Evolutionary conservation across 1,140 invertebrate genomes (phyloP).

Genomic region (Hormaphis cornu): DNA sequence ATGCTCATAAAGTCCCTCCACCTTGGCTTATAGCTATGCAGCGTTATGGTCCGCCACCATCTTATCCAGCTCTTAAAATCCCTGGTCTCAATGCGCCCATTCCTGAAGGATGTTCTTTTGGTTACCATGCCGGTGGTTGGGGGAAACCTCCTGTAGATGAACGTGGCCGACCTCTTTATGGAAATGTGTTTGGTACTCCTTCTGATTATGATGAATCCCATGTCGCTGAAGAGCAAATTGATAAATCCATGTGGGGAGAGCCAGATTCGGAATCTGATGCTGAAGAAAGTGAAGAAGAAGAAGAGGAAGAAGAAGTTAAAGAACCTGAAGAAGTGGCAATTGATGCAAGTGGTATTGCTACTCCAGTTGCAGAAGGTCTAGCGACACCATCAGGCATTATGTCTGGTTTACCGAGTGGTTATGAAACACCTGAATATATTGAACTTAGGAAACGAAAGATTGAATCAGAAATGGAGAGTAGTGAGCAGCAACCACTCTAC

Average conservation of each 20-base stretch:
- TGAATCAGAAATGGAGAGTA: constrained; percentile 91
- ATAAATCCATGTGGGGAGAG: constrained; percentile 92
- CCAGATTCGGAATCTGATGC: constrained; percentile 91
- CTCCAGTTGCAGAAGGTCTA: constrained; percentile 69
- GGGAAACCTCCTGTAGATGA: constrained; percentile 99
- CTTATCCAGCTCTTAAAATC: constrained; percentile 97
- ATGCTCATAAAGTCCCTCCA: constrained; percentile 77
- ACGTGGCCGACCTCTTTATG: constrained; percentile 92
- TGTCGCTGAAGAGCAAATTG: constrained; percentile 80
- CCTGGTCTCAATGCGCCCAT: constrained; percentile 86
- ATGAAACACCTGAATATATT: constrained; percentile 97
- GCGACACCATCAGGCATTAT: constrained; percentile 92
- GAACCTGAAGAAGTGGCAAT: constrained; percentile 57
- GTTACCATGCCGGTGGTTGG: constrained; percentile 98
- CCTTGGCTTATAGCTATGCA: constrained; percentile 99
- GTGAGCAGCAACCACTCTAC: constrained; percentile 82
- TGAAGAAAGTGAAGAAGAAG: constrained; percentile 76
- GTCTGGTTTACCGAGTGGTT: constrained; percentile 77
- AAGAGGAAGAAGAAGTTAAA: constrained; percentile 69
- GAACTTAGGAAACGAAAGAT: constrained; percentile 95
- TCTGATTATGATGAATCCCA: constrained; percentile 51
- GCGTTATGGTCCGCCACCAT: constrained; percentile 96
- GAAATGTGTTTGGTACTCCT: constrained; percentile 90
- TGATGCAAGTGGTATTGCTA: constrained; percentile 63
- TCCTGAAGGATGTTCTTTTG: constrained; percentile 93